Conservation (phyloP, 2,888 invertebrate species). For the Drosophila longiperda region DNA sequence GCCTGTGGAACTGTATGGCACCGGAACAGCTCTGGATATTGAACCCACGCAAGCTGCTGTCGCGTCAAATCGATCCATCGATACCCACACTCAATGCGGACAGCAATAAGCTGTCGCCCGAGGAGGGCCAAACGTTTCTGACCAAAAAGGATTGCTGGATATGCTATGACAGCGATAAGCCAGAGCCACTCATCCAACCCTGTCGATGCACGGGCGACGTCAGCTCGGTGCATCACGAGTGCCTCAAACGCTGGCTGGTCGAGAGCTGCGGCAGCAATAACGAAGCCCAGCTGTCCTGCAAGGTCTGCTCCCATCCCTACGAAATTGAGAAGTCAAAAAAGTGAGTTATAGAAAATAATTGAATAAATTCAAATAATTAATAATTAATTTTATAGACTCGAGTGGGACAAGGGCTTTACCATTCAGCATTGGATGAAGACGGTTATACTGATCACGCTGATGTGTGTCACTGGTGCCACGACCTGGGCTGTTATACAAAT, state of each 20-base stretch:
- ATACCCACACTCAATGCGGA: conserved; percentile 85
- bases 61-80: conserved; percentile 87
- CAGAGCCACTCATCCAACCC: conserved; percentile 94
- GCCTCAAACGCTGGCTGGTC: conserved; percentile 94
- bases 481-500: conserved; percentile 93
- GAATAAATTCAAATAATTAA: neutral
- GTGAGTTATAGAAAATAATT: conserved; percentile 79
- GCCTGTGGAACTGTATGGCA: conserved; percentile 97
- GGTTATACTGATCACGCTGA: conserved; percentile 90
- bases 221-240: conserved; percentile 96
- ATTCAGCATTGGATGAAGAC: conserved; percentile 94
- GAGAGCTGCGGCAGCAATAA: conserved; percentile 91
- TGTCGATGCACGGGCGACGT: conserved; percentile 96
- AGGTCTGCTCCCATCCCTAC: conserved; percentile 94
- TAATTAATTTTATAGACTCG: conserved; percentile 86
- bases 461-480: conserved; percentile 91
- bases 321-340: conserved; percentile 91
- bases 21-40: conserved; percentile 97
- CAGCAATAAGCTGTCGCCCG: conserved; percentile 83
- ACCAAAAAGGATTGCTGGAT: conserved; percentile 94
- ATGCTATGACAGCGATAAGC: conserved; percentile 93
- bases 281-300: conserved; percentile 90
- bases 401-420: conserved; percentile 94
- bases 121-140: conserved; percentile 87
- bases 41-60: conserved; percentile 94